phyloP scores from a whole-genome alignment of 2,888 invertebrate species.

The Acheta domesticus region DNA sequence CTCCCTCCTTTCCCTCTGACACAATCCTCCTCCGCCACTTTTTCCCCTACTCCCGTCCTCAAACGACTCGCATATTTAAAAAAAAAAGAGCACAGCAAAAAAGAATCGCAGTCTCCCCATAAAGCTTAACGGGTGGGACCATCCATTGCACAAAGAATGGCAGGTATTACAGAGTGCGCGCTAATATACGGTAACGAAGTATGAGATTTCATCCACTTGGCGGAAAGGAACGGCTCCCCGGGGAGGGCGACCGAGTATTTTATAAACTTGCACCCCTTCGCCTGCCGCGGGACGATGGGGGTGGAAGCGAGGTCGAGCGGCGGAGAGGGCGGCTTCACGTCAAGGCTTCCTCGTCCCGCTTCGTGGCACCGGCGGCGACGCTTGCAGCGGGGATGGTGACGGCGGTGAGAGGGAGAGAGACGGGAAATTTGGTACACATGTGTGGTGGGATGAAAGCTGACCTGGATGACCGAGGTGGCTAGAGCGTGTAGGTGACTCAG shows the following conservation, averaged over 20 bases:
- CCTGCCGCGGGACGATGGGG: background rate
- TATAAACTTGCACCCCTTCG: background rate
- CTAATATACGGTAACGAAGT: constrained; percentile 18
- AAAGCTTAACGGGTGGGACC: constrained; percentile 1
- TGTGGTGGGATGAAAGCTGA: no score
- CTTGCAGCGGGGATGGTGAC: no score
- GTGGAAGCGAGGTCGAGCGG: background rate
- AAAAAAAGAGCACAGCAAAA: background rate
- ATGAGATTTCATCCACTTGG: constrained; percentile 6
- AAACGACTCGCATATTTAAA: background rate
- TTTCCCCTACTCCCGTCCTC: background rate
- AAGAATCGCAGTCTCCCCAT: background rate
- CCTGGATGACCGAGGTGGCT: no score
- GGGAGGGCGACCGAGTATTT: background rate
- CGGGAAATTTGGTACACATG: no score
- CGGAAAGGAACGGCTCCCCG: background rate
- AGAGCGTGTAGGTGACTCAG: no score
- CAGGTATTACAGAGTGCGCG: constrained; percentile 6
- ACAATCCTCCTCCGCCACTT: background rate
- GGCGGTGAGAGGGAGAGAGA: no score
- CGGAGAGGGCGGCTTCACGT: background rate
- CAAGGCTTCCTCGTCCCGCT: no score
- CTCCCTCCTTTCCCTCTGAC: background rate
- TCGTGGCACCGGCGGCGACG: no score
- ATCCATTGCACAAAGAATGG: background rate